Evolutionary conservation across 2,797 vertebrate species (phyloP), one percentile per base, ranked within the genome.

Genomic region (Myotis daubentonii): DNA sequence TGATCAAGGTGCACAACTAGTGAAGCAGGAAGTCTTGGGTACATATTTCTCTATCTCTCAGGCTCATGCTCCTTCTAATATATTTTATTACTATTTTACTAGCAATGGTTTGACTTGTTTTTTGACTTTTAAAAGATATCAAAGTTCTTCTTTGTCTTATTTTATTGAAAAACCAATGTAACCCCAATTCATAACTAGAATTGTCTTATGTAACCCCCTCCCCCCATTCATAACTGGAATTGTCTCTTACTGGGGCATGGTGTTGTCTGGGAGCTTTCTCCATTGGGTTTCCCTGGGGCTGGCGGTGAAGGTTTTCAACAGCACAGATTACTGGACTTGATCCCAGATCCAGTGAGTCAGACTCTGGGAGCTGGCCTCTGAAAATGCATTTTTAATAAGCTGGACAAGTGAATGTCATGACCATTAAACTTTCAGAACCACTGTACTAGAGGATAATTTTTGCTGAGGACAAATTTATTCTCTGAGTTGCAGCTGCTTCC

Each of bases 371-470:
- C 22, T 51, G 72, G 62, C 47, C 36, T 33, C 72, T 89, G 79
- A 82, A 95, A 91, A 86, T 79, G 62, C 70, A 82, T 92, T 95
- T 95, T 93, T 92, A 92, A 95, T 95, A 85, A 94, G 74, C 62
- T 68, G 41, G 82, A 65, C 57, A 94, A 92, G 25, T 89, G 57
- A 94, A 94, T 90, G 20, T 85, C 57, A 62, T 74, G 75, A 85
- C 55, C 68, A 86, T 94, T 92, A 86, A 94, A 79, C 60, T 86
- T 96, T 68, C 25, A 88, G 87, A 93, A 84, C 81, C 55, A 51
- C 36, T 79, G 6, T 87, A 44, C 41, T 76, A 57, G 71, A 87
- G 30, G 44, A 60, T 88, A 33, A 70, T 91, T 94, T 88, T 87
- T 65, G 44, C n/a, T 60, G 65, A 74, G 83, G 85, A 81, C 60